Base-by-base conservation (phyloP, 2,888 invertebrate species). In the Volucella inflata region DNA sequence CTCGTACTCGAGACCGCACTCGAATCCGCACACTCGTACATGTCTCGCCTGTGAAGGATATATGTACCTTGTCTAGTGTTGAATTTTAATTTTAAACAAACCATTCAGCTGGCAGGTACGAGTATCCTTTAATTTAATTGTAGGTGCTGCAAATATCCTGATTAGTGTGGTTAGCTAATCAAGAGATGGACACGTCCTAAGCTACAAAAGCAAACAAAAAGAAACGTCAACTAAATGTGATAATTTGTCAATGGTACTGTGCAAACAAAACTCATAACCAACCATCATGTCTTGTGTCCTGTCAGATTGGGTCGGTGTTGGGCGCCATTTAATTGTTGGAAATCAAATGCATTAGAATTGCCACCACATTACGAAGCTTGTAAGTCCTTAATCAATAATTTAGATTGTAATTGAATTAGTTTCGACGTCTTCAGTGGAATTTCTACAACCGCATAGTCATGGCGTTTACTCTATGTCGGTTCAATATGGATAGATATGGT, bases 351-450 rank as follows among this genome's bases (percentile, higher is more conserved):
- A 42, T 2, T 48, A 10, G 21, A 60, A 53, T 60, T 53, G 76
- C 38, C 57, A 36, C 21, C 46, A 78, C 65, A 55, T 44, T 44
- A 30, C 65, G 55, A 64, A 38, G n/a, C 65, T 59, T 71, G 30
- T 60, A 70, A 80, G 55, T 51, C 68, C 70, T 53, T 80, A 59
- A 65, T 79, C 67, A 75, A 80, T 80, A 80, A 75, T 80, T 80
- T 48, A 75, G 68, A 59, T 62, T 50, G 51, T 72, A 76, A 85
- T 85, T 77, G 67, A 85, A 85, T 85, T 76, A 81, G 81, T 85
- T 85, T 72, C 38, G 50, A 42, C 40, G 57, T 71, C 60, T 53
- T 68, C 38, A 42, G 62, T 60, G 60, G 70, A 60, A 60, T 84
- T 60, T 50, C 14, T 36, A 4, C 30, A 68, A 64, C 42, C 62